phyloP scores from a whole-genome alignment of 1,140 invertebrate genomes.

The Mesaphorura yosii region DNA sequence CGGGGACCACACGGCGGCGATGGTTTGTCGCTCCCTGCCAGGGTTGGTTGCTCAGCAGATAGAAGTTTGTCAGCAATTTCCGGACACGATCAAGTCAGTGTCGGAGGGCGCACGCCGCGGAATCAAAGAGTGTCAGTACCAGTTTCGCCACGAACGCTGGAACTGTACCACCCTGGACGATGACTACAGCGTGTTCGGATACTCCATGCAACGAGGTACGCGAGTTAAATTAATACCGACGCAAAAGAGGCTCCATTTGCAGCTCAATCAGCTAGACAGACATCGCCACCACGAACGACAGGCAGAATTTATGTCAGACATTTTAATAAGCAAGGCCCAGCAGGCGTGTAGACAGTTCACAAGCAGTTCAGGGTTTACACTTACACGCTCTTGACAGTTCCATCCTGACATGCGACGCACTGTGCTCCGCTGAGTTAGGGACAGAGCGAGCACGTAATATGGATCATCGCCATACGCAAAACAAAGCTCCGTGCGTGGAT shows the following conservation, averaged over 20 bases:
- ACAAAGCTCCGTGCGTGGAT: too few relatives aligned
- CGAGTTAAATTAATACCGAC: neutral
- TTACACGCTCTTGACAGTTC: too few relatives aligned
- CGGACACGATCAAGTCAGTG: constrained; percentile 42
- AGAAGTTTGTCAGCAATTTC: constrained; percentile 41
- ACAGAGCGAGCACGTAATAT: too few relatives aligned
- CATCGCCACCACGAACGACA: neutral
- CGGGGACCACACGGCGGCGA: constrained; percentile 31
- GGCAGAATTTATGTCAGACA: neutral
- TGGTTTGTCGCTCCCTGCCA: constrained; percentile 34
- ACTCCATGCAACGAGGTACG: constrained; percentile 39
- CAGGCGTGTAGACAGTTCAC: too few relatives aligned
- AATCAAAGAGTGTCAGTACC: constrained; percentile 46
- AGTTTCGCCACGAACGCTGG: constrained; percentile 48
- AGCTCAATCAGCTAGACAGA: too few relatives aligned
- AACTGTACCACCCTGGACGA: constrained; percentile 43
- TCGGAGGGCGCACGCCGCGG: constrained; percentile 43
- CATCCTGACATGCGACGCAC: too few relatives aligned
- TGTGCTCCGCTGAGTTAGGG: too few relatives aligned
- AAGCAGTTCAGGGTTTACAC: too few relatives aligned
- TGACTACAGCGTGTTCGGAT: constrained; percentile 39
- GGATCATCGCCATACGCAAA: too few relatives aligned
- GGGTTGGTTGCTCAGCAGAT: constrained; percentile 41
- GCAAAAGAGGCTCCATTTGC: neutral
- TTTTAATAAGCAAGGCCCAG: too few relatives aligned